Conservation (phyloP, 64 coral and sea anemone genomes). For the Montipora sp. region DNA sequence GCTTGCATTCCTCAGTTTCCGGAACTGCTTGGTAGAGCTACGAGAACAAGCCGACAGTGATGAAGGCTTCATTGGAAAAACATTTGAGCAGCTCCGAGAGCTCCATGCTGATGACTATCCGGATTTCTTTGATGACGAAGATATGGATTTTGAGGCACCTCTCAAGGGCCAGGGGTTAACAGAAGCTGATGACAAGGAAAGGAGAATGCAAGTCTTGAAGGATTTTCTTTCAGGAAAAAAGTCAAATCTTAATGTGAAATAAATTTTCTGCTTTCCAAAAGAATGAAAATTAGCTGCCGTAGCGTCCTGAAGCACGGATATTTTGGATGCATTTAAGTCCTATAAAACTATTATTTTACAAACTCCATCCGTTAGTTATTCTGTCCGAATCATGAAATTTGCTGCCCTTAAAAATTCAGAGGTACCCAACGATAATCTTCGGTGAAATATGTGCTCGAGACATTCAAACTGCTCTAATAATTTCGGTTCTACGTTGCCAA, state of each 20-base stretch:
- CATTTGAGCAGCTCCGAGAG: slow-evolving; percentile 78
- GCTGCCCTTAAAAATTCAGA: no score
- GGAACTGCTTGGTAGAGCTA: slow-evolving; percentile 73
- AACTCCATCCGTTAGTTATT: no score
- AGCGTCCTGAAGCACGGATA: no score
- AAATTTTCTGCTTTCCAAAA: neutral
- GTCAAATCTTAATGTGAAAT: slow-evolving; percentile 1
- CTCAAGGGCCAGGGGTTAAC: slow-evolving; percentile 20
- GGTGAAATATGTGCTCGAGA: no score
- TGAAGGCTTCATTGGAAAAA: slow-evolving; percentile 76
- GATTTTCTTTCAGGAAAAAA: slow-evolving; percentile 60
- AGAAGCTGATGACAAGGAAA: slow-evolving; percentile 42
- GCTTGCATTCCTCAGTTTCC: slow-evolving; percentile 40
- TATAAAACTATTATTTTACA: no score
- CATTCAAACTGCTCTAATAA: no score
- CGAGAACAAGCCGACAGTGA: slow-evolving; percentile 87
- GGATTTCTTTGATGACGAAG: slow-evolving; percentile 61
- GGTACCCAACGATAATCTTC: no score
- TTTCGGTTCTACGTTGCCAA: no score
- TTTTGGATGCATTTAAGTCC: no score
- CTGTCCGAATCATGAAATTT: no score
- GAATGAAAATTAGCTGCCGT: no score
- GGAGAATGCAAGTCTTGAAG: slow-evolving; percentile 28
- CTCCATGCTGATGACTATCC: slow-evolving; percentile 53
- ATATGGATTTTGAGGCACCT: slow-evolving; percentile 42